Base-by-base conservation (phyloP, 2,888 invertebrate genomes). In the Metellina segmentata region DNA sequence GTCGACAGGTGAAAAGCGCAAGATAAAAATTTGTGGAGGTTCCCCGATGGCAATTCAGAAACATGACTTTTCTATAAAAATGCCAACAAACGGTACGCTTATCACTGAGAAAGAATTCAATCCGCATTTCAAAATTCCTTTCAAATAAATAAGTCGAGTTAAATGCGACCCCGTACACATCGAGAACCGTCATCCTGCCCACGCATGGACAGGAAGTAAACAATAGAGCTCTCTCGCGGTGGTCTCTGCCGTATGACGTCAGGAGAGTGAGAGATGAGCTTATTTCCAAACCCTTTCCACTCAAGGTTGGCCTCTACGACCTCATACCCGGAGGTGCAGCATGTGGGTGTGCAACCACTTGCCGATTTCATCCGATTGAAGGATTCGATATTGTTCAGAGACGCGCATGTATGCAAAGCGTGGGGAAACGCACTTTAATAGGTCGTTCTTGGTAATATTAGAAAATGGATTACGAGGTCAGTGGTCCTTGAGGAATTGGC, bases 161-260 rank as follows among this genome's bases (percentile, higher is more conserved):
- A 81, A 61, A 81, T 69, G 20, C 9, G 4, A 72, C 11, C 72
- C n/a, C 77, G 9, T 77, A 19, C n/a, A 51, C 51, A 51, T 77
- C 19, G 49, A 77, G 7, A n/a, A 2, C 19, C 52, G 19, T 7
- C 19, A n/a, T 16, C 16, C 8, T 16, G n/a, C 34, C 71, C 71
- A 71, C 71, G 34, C 34, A 34, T 71, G 20, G 71, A 71, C 71
- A 71, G 11, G n/a, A 71, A 7, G 16, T 70, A 69, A 70, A 19
- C 51, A 72, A n/a, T 51, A 6, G n/a, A n/a, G 13, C 20, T 6
- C 19, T 20, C 20, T 20, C 51, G 70, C 34, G 19, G 70, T 20
- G 82, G 71, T 70, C 72, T 16, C 19, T 82, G 13, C 69, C 48
- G 34, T 13, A 72, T 82, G 82, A 82, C 71, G 82, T 49, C 70